A percentile compares a stretch with the other conserved stretches of the same genome.
Evolutionary conservation across 2,113 vertebrate species (phyloP).

Genomic region (Petrocephalus microphthalmus): DNA sequence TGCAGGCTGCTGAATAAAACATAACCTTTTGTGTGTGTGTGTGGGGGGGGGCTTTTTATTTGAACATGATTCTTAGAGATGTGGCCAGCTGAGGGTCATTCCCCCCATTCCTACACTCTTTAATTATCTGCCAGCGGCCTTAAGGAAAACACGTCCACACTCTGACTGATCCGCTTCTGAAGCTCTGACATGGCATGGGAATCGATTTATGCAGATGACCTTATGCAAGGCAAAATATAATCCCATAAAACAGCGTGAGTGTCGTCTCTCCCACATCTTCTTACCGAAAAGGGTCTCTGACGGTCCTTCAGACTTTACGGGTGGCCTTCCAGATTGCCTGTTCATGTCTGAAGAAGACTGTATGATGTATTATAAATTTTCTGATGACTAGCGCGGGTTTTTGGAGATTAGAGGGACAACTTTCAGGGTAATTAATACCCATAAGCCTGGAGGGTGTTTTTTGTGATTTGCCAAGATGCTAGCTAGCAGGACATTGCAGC

Average conservation of each 20-base stretch:
- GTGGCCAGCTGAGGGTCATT: background rate
- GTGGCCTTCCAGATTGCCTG: background rate
- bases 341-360: background rate
- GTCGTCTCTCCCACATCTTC: background rate
- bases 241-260: background rate
- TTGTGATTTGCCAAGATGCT: background rate
- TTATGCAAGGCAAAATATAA: background rate
- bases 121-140: slow-evolving; percentile 5
- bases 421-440: background rate
- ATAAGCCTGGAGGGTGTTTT: background rate
- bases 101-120: background rate
- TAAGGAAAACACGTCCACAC: background rate
- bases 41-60: background rate
- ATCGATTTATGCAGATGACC: slow-evolving; percentile 12
- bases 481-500: background rate
- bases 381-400: background rate
- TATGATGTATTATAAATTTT: background rate
- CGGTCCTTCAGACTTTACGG: background rate
- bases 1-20: slow-evolving; percentile 18
- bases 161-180: background rate
- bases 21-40: background rate
- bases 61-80: background rate
- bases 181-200: background rate
- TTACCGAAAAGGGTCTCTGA: background rate
- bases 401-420: background rate